These are phyloP conservation scores for Hyperoodon ampullatus DNA, from an alignment of 2,113 vertebrate genomes.

Conservation along the genomic window DNA sequence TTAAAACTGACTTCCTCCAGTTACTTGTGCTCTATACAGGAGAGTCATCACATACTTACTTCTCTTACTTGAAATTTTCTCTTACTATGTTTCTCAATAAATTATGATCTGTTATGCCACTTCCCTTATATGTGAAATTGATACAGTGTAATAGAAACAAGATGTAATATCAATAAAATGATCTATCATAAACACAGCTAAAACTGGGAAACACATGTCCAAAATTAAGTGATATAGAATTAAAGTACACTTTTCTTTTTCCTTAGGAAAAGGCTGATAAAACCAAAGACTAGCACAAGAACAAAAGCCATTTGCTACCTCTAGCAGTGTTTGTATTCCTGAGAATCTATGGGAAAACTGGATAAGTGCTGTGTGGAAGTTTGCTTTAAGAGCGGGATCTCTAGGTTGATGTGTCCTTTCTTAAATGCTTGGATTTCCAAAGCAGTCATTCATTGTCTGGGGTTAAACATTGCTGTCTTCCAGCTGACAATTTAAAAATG, in stretches of 20 bases:
- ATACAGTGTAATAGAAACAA: constrained; percentile 61
- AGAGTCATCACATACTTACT: not conserved
- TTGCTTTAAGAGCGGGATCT: not conserved
- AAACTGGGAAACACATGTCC: constrained; percentile 37
- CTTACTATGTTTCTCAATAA: constrained; percentile 42
- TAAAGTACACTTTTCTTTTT: not conserved
- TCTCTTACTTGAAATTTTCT: constrained; percentile 57
- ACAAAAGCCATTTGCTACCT: not conserved
- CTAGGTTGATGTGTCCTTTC: not conserved
- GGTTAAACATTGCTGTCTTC: not conserved
- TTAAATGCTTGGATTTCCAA: not conserved
- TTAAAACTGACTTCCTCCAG: constrained; percentile 69
- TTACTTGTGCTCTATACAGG: constrained; percentile 46
- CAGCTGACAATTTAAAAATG: not conserved
- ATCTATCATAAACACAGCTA: constrained; percentile 53
- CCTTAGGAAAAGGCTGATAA: not conserved
- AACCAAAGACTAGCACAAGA: constrained; percentile 52
- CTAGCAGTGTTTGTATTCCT: not conserved
- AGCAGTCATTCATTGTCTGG: not conserved
- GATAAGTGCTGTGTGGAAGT: not conserved
- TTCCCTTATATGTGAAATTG: constrained; percentile 39
- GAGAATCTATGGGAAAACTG: not conserved
- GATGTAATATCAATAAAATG: constrained; percentile 4
- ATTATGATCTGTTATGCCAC: not conserved
- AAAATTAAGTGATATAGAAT: constrained; percentile 51